Evolutionary conservation across 2,888 invertebrate species (phyloP).

Genomic region (Dolichomitus sp.): DNA sequence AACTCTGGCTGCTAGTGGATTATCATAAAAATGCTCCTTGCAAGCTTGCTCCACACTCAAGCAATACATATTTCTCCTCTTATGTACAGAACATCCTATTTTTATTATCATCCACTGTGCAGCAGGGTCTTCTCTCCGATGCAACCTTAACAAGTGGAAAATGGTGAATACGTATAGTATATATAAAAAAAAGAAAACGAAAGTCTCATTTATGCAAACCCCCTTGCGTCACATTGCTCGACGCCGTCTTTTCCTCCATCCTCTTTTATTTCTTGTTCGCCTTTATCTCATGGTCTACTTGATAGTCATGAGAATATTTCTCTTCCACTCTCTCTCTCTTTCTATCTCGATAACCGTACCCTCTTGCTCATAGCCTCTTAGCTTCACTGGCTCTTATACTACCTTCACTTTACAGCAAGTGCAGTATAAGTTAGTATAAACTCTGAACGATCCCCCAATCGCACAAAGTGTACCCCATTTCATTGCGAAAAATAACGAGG

Average conservation of each 20-base stretch:
- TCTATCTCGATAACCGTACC: constrained; percentile 16
- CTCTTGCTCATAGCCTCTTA: neutral
- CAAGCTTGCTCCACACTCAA: neutral
- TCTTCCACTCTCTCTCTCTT: constrained; percentile 10
- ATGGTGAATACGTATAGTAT: constrained; percentile 13
- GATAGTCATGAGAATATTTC: constrained; percentile 59
- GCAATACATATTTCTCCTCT: neutral
- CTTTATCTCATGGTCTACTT: constrained; percentile 29
- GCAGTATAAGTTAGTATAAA: neutral
- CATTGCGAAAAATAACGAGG: constrained; percentile 56
- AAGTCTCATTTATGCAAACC: constrained; percentile 52
- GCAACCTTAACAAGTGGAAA: constrained; percentile 17
- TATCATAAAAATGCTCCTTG: constrained; percentile 42
- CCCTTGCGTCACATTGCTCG: constrained; percentile 43
- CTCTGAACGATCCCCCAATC: constrained; percentile 32
- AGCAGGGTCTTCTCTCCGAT: neutral
- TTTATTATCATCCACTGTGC: constrained; percentile 34
- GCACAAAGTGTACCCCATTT: constrained; percentile 20
- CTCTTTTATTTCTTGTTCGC: neutral
- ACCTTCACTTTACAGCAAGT: neutral
- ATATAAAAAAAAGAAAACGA: constrained; percentile 11
- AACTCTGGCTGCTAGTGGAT: neutral
- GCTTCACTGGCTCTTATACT: neutral
- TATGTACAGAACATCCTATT: neutral
- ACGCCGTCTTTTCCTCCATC: neutral